Percentiles rank a stretch among this genome's conserved stretches.
Conservation (phyloP, 1,140 invertebrate genomes). For the Cylas formicarius region DNA sequence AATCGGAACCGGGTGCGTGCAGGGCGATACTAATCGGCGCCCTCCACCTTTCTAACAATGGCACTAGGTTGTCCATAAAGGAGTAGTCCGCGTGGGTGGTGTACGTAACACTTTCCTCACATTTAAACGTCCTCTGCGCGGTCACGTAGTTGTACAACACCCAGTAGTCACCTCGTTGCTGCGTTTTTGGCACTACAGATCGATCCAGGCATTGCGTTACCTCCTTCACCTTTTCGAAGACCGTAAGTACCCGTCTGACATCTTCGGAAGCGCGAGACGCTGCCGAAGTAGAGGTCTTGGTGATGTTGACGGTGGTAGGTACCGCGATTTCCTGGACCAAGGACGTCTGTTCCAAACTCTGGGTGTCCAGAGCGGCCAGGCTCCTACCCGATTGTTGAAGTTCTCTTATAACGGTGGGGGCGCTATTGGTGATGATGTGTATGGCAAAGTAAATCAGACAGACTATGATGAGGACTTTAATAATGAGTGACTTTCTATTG, state of each 20-base stretch:
- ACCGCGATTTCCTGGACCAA: conserved; percentile 19
- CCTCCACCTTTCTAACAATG: conserved; percentile 66
- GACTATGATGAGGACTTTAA: conserved; percentile 31
- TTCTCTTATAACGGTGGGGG: conserved; percentile 34
- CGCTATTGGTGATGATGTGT: conserved; percentile 30
- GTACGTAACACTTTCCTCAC: conserved; percentile 82
- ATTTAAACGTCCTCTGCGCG: conserved; percentile 68
- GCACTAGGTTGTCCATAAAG: conserved; percentile 82
- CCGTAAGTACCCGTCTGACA: conserved; percentile 9
- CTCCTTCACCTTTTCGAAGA: conserved; percentile 41
- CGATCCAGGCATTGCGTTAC: conserved; percentile 59
- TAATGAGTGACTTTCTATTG: conserved; percentile 34
- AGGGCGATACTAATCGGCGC: conserved; percentile 67
- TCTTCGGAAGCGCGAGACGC: background rate
- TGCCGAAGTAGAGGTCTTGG: background rate
- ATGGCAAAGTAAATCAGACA: conserved; percentile 32
- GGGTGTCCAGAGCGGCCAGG: conserved; percentile 33
- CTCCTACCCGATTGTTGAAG: conserved; percentile 38
- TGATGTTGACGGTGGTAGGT: conserved; percentile 5
- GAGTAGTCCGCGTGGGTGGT: conserved; percentile 89
- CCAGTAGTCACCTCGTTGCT: conserved; percentile 82
- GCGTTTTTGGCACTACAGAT: conserved; percentile 52
- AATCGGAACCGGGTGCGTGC: conserved; percentile 67
- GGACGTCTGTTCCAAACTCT: conserved; percentile 12
- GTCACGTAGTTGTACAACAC: conserved; percentile 81